Conservation (phyloP, 2,113 vertebrate species). For the Sardina pilchardus region DNA sequence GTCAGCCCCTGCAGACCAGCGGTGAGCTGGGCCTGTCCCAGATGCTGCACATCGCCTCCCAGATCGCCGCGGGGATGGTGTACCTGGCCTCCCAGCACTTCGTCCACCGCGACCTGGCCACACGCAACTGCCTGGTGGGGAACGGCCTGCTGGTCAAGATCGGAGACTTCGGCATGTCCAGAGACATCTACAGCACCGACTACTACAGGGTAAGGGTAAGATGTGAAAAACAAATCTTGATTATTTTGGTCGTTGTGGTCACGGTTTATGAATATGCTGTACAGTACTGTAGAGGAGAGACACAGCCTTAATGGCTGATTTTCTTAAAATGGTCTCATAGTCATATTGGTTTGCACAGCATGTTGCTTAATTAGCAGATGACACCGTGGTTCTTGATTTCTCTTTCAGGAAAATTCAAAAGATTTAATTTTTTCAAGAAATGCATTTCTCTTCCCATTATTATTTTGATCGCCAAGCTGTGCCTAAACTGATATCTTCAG, state of each 20-base stretch:
- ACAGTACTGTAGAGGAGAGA: background rate
- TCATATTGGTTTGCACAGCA: background rate
- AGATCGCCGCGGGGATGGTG: conserved; percentile 95
- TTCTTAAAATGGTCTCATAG: background rate
- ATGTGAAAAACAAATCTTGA: no score
- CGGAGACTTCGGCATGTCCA: conserved; percentile 97
- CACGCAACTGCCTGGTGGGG: conserved; percentile 95
- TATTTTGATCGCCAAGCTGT: background rate
- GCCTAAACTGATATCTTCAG: background rate
- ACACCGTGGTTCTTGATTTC: background rate
- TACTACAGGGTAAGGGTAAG: conserved; percentile 91
- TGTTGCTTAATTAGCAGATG: background rate
- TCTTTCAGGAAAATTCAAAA: background rate
- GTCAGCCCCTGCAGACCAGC: conserved; percentile 89
- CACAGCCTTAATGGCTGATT: background rate
- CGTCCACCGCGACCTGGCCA: conserved; percentile 95
- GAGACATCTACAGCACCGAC: conserved; percentile 98
- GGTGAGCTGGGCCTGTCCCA: conserved; percentile 92
- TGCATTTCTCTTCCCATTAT: background rate
- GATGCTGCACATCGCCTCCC: conserved; percentile 95
- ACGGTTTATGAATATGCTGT: background rate
- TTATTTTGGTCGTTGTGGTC: background rate
- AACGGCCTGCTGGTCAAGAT: conserved; percentile 95
- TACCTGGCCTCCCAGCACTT: conserved; percentile 97
- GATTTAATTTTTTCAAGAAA: background rate